Percentiles rank a stretch among this genome's conserved stretches.
These are phyloP conservation scores for Dryococelus australis DNA, from an alignment of 2,888 invertebrate genomes.

Conservation along the genomic window DNA sequence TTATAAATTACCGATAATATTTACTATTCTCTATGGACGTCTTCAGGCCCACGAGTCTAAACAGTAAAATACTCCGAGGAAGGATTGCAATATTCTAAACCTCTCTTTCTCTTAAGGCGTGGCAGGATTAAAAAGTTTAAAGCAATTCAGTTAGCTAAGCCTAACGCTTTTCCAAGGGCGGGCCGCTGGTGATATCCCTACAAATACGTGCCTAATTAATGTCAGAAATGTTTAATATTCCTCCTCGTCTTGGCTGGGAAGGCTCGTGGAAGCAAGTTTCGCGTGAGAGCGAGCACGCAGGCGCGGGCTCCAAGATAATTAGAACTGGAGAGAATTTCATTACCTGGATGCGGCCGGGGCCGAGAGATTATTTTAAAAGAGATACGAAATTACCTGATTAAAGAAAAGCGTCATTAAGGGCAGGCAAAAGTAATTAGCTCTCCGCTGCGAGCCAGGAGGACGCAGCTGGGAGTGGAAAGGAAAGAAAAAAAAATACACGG, in stretches of 20 bases:
- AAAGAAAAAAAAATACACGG: conserved; percentile 20
- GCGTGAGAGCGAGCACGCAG: neutral
- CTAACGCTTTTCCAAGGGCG: neutral
- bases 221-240: conserved; percentile 9
- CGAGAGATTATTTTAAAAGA: conserved; percentile 60
- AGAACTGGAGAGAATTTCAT: conserved; percentile 60
- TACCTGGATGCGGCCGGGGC: conserved; percentile 53
- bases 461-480: conserved; percentile 21
- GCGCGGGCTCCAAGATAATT: conserved; percentile 40
- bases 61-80: too few species aligned
- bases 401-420: conserved; percentile 61
- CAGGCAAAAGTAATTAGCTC: conserved; percentile 61
- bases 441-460: conserved; percentile 49
- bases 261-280: neutral
- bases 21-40: too few species aligned
- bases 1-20: too few species aligned
- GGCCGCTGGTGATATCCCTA: neutral
- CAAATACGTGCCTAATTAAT: neutral
- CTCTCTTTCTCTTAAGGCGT: neutral
- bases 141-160: neutral
- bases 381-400: conserved; percentile 62
- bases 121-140: neutral
- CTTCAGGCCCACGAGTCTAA: too few species aligned
- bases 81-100: too few species aligned
- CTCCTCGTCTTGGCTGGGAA: neutral